phyloP scores from a whole-genome alignment of 2,888 invertebrate species.

The Drosophila mulleri region DNA sequence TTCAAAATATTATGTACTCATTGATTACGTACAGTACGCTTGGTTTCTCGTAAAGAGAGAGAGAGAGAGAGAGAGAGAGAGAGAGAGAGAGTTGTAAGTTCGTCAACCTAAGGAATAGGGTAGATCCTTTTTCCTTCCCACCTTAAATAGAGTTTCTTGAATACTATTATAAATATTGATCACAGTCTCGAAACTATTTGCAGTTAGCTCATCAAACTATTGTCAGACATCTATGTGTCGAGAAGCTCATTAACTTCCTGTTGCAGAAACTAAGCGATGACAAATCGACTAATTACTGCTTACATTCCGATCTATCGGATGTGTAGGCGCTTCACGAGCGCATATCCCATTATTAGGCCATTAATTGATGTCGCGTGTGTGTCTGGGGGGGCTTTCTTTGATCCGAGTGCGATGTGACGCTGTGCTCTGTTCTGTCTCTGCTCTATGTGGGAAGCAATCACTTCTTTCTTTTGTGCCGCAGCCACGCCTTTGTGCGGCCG shows the following conservation, averaged over 20 bases:
- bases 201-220: neutral
- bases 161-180: neutral
- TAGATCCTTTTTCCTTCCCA: no score
- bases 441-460: conserved; percentile 25
- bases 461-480: conserved; percentile 46
- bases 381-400: neutral
- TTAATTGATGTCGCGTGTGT: conserved; percentile 2
- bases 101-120: no score
- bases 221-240: neutral
- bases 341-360: neutral
- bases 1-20: no score
- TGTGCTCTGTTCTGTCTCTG: no score
- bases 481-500: conserved; percentile 14
- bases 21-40: no score
- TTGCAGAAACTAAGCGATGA: neutral
- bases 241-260: neutral
- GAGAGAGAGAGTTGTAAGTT: no score
- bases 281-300: neutral
- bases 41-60: no score
- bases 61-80: no score
- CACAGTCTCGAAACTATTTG: neutral
- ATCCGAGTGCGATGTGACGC: neutral
- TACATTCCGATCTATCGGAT: neutral
- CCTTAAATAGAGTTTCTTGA: no score
- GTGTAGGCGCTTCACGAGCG: neutral